phyloP scores from a whole-genome alignment of 2,888 invertebrate species.

The Campaea margaritaria region DNA sequence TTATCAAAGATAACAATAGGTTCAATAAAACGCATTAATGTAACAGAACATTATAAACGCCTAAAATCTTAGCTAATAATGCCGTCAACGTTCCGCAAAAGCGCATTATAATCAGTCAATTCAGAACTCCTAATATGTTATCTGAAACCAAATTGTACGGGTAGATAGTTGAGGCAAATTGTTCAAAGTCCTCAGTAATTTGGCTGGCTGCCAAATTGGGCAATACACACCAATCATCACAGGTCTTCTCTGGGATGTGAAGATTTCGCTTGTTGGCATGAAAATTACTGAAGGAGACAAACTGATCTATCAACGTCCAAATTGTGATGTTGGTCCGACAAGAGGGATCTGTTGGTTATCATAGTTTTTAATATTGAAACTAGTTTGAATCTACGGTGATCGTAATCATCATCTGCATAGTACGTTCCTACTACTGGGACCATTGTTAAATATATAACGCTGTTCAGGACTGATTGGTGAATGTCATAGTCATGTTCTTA shows the following conservation, averaged over 20 bases:
- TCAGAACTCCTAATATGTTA: constrained; percentile 17
- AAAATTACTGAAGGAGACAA: constrained; percentile 23
- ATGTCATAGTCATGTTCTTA: no score
- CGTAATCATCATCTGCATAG: no score
- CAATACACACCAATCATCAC: constrained; percentile 50
- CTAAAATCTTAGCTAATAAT: no score
- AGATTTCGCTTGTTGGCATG: constrained; percentile 34
- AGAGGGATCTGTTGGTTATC: not conserved
- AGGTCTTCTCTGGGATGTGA: constrained; percentile 36
- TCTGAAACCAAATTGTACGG: constrained; percentile 30
- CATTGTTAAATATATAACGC: no score
- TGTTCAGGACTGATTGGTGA: no score
- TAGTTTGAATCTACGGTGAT: no score
- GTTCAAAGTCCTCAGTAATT: constrained; percentile 57
- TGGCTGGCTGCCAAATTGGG: constrained; percentile 56
- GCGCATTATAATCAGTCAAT: constrained; percentile 12
- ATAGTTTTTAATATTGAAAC: not conserved
- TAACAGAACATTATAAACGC: no score
- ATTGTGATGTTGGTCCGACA: not conserved
- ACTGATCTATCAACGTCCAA: constrained; percentile 5
- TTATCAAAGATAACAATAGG: no score
- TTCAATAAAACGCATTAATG: no score
- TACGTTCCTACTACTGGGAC: no score
- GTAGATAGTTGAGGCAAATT: constrained; percentile 46
- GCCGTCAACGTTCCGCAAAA: constrained; percentile 9